phyloP scores from a whole-genome alignment of 2,888 invertebrate genomes.

The Himalopsyche kuldschensis region DNA sequence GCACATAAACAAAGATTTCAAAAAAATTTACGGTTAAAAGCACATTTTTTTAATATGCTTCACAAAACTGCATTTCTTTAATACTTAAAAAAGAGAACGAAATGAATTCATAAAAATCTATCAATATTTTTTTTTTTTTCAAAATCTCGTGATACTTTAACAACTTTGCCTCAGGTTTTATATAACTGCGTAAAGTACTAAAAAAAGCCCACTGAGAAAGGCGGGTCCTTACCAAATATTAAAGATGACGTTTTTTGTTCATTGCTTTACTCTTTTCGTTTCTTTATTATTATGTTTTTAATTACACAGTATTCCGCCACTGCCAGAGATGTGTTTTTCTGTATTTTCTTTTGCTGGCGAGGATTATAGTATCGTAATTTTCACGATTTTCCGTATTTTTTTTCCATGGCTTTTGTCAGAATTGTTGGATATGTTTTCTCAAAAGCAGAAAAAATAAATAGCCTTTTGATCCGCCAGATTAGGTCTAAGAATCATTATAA shows the following conservation, averaged over 20 bases:
- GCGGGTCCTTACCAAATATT: background rate
- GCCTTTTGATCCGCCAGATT: background rate
- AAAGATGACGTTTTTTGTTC: background rate
- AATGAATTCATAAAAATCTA: too few relatives aligned
- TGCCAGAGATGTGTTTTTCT: background rate
- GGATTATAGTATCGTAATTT: background rate
- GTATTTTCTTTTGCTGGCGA: background rate
- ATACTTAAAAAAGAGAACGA: too few relatives aligned
- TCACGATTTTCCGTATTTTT: background rate
- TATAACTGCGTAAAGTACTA: background rate
- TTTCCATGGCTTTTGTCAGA: background rate
- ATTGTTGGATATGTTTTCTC: background rate
- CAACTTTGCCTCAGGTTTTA: background rate
- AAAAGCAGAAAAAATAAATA: background rate
- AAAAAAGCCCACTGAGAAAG: background rate
- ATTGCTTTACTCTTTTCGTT: background rate
- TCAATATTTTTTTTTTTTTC: too few relatives aligned
- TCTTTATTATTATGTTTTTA: background rate
- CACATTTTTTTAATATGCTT: too few relatives aligned
- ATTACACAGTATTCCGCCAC: background rate
- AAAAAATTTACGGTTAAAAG: too few relatives aligned
- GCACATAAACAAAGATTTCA: too few relatives aligned
- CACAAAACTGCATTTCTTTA: too few relatives aligned
- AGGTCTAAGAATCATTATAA: background rate
- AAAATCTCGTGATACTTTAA: too few relatives aligned